Evolutionary conservation across 2,113 vertebrate species (phyloP), one percentile per base, ranked within the genome.

Genomic region (Pandion haliaetus): DNA sequence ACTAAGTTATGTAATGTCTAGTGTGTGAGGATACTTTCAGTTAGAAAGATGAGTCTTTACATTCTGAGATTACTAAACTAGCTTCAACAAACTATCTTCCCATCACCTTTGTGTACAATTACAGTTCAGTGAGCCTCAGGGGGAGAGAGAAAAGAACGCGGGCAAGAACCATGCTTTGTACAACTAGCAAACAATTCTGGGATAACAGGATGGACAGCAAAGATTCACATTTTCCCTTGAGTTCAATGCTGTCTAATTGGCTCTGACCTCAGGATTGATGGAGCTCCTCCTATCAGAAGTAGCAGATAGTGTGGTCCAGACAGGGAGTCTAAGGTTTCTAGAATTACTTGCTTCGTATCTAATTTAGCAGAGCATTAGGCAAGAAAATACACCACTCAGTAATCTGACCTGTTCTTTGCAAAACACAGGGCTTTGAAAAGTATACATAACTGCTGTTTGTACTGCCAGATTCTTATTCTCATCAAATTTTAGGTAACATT

Each of bases 401-500:
- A 54, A 62, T 44, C 38, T 38, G 97, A 98, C 97, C 97, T 98
- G 97, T 87, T 98, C 98, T 88, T 98, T 73, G 92, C 97, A 98
- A 74, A 98, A 74, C 70, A 79, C 94, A 98, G 5, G 95, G 78
- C 45, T 98, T 82, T 78, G 97, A 97, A 97, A 98, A 98, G 5
- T 88, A 61, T 70, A 98, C 96, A 86, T 98, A 98, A 98, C 79
- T 26, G 97, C 96, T 73, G 95, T 79, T 34, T 78, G 57, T 24
- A 92, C 88, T 61, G 96, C 93, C 54, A 62, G 49, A 42, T 61
- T 82, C 20, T 96, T 95, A 44, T 91, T 90, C 82, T 98, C 97
- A 94, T 96, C 95, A 96, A 98, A 98, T 96, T 96, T 97, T 88
- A 99, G 94, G 87, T 97, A 95, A 98, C 85, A 81, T 97, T 98